Evolutionary conservation across 1,140 invertebrate genomes (phyloP), one percentile per base, ranked within the genome.

Genomic region (Muscidifurax raptorellus): DNA sequence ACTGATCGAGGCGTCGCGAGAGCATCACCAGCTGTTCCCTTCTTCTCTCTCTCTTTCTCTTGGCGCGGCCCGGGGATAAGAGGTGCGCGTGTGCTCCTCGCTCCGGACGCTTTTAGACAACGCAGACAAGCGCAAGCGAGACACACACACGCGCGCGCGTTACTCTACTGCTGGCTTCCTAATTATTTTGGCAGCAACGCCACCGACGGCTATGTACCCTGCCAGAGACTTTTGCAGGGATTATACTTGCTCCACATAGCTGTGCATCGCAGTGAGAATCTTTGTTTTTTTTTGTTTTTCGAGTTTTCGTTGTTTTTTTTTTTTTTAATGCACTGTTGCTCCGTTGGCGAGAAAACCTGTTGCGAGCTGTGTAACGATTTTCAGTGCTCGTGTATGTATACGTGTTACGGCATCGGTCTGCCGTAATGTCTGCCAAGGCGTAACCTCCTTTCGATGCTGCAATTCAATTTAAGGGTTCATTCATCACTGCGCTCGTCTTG

Each of bases 151-250:
- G 18, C 0, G 52, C 0, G 22, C 4, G 15, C 2, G 44, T 15
- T 13, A 47, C 4, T 15, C 44, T 3, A 15, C 1, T 59, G 2
- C 52, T 93, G 94, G 94, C 95, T 95, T 95, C 94, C 94, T 95
- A 95, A 95, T 95, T 95, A 95, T 95, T 95, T 95, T 95, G 95
- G 95, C 95, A 95, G 94, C 72, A 93, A 94, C 92, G 87, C 75
- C 89, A 47, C 82, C 69, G 67, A n/a, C 28, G 27, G 40, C 79
- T 40, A 40, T 40, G 10, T 40, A 40, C 9, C 7, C 9, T 40
- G 36, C 36, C 36, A 12, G 36, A 40, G 36, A 40, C 36, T 40
- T 40, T 40, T 40, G 28, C 67, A 4, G 52, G 72, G 25, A 25
- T 27, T 72, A 22, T 44, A 67, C 36, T 25, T 44, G 69, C 30